Base-by-base conservation (phyloP, 2,797 vertebrate species). In the Lophius americanus region DNA sequence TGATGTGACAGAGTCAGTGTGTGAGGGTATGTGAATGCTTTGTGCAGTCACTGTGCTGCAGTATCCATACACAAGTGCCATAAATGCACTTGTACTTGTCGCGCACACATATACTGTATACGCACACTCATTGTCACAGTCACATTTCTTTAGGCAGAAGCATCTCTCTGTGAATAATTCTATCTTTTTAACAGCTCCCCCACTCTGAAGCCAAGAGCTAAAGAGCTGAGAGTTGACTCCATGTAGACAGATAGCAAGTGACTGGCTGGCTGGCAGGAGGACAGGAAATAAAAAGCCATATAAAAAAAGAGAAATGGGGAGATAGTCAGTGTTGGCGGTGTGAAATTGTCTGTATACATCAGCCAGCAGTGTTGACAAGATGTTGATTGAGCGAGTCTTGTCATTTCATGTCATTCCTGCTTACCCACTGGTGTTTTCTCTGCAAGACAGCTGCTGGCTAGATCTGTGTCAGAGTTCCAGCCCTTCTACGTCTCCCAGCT, bases 361-460 rank as follows among this genome's bases (percentile, higher is more conserved):
- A 91, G 86, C 88, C 86, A 85, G 85, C 83, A 72, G 85, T 91
- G 89, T 90, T 92, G 92, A 94, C 91, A 91, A 92, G 90, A 93
- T 89, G 91, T 90, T 91, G 93, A 93, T 92, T 92, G 93, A 94
- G 92, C 88, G 86, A 73, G 87, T 87, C 89, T 90, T 93, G 92
- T 93, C 91, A 91, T 90, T 93, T 88, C 61, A 63, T 74, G 76
- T 78, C 76, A 70, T 78, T 91, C 82, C 84, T 85, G 79, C 88
- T 85, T 84, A 88, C 89, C 92, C 90, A 88, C 87, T 77, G 89
- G 90, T 91, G 89, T 85, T 92, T 89, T 88, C 88, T 78, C 81
- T 81, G 88, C 87, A 78, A 82, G 88, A 84, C 85, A 88, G 83
- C 83, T 88, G 85, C 86, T 89, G 83, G 85, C 81, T 88, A 86